Evolutionary conservation across 2,888 invertebrate genomes (phyloP).

Genomic region (Scaptomyza polygonia): DNA sequence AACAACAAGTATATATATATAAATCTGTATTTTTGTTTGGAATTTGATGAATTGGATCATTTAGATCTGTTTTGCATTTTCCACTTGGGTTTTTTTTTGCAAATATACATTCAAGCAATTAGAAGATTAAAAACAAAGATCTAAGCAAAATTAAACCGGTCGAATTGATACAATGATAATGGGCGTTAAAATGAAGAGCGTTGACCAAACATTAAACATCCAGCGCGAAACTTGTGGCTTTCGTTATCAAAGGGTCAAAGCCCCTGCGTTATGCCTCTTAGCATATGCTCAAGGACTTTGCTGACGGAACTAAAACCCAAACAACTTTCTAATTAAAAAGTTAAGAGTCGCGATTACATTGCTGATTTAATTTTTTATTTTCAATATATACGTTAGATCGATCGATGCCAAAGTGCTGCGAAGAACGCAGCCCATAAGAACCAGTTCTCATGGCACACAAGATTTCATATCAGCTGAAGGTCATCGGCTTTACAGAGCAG

Average conservation of each 20-base stretch:
- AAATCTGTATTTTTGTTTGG: conserved; percentile 22
- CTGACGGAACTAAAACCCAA: conserved; percentile 75
- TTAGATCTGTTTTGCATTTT: conserved; percentile 67
- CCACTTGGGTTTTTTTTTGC: conserved; percentile 37
- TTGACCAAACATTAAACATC: conserved; percentile 56
- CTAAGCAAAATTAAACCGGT: conserved; percentile 50
- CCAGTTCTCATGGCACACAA: conserved; percentile 53
- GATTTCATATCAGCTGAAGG: conserved; percentile 60
- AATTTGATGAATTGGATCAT: conserved; percentile 60
- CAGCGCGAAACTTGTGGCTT: conserved; percentile 25
- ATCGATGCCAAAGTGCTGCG: conserved; percentile 30
- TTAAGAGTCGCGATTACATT: conserved; percentile 40
- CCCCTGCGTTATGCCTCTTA: conserved; percentile 46
- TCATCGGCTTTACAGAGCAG: conserved; percentile 59
- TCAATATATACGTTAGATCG: conserved; percentile 23
- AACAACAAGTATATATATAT: too few relatives aligned
- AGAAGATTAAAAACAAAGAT: conserved; percentile 26
- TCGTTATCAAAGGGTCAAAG: conserved; percentile 62
- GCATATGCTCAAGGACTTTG: conserved; percentile 61
- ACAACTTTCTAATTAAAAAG: conserved; percentile 77
- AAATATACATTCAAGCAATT: conserved; percentile 21
- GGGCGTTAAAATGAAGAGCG: conserved; percentile 36
- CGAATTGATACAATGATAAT: conserved; percentile 33
- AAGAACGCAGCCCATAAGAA: conserved; percentile 34
- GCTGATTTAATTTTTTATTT: conserved; percentile 72